Base-by-base conservation (phyloP, 2,888 invertebrate genomes). In the Blomia tropicalis region DNA sequence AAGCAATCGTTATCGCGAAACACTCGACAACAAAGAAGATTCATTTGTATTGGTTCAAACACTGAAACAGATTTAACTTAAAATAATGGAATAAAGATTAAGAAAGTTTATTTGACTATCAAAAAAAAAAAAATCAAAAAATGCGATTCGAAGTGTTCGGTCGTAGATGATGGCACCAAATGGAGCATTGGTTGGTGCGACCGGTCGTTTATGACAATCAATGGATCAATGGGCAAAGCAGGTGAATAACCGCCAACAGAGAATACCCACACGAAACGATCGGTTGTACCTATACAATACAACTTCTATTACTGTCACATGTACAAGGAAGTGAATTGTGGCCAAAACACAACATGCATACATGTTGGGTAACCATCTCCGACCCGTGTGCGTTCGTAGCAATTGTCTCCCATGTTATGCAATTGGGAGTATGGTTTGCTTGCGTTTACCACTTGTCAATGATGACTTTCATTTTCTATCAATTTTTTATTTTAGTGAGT, bases 151-250 rank as follows among this genome's bases (percentile, higher is more conserved):
- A 19, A 47, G 51, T 11, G n/a, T 47, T 47, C n/a, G 22, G 51
- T 27, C 22, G 22, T 47, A 14, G 7, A 19, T 11, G 11, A 11
- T 22, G 51, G 36, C 36, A 36, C 22, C 5, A 47, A 47, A n/a
- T 47, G 22, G 51, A 47, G 51, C 51, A 47, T n/a, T 27, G n/a
- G 41, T n/a, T n/a, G 23, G 51, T 47, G 7, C 17, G 36, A 17
- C 51, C 22, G 27, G 51, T n/a, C 22, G 7, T 7, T 19, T 36
- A 7, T 36, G 7, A 17, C 36, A 36, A n/a, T n/a, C 51, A 47
- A 47, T 47, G 51, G 51, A 47, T 47, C 51, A 47, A 47, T 47
- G 51, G 51, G 51, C 51, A 19, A 47, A n/a, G 22, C 51, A 47
- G 51, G 51, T 47, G 7, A 47, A 47, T 47, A 47, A 47, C 51